A percentile compares a stretch with the other conserved stretches of the same genome.
phyloP scores from a whole-genome alignment of 2,113 vertebrate species.

The Galemys pyrenaicus region DNA sequence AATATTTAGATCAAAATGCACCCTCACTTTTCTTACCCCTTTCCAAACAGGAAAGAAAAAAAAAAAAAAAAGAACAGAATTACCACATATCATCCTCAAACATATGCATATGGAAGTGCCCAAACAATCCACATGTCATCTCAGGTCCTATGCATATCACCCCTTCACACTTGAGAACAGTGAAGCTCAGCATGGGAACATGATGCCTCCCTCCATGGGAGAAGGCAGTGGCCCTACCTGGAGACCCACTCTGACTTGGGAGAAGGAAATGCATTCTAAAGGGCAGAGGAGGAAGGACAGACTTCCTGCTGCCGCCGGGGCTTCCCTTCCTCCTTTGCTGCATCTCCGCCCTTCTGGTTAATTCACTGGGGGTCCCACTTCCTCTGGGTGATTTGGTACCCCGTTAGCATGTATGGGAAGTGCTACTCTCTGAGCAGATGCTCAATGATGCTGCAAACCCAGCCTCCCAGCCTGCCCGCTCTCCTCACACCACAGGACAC shows the following conservation, averaged over 20 bases:
- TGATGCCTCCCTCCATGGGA: not conserved
- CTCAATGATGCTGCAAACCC: not conserved
- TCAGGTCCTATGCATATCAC: not conserved
- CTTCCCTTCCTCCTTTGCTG: not conserved
- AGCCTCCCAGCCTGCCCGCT: no score
- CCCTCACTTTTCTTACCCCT: not conserved
- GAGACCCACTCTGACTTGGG: not conserved
- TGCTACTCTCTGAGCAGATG: accelerated
- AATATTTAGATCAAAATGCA: not conserved
- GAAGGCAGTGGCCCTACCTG: not conserved
- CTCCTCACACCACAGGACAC: not conserved
- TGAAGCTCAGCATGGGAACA: not conserved
- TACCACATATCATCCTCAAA: not conserved
- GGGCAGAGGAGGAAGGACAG: no score
- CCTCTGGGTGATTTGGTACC: not conserved
- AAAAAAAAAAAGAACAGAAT: accelerated
- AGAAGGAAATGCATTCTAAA: not conserved
- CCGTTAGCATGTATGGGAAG: not conserved
- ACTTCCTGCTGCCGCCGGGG: not conserved
- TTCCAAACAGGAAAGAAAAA: not conserved
- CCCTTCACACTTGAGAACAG: accelerated
- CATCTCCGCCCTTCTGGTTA: not conserved
- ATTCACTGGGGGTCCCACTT: no score
- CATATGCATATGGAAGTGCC: not conserved
- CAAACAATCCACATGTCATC: not conserved